These are phyloP conservation scores for Ormyrus labotus DNA, from an alignment of 2,888 invertebrate species.

Conservation along the genomic window DNA sequence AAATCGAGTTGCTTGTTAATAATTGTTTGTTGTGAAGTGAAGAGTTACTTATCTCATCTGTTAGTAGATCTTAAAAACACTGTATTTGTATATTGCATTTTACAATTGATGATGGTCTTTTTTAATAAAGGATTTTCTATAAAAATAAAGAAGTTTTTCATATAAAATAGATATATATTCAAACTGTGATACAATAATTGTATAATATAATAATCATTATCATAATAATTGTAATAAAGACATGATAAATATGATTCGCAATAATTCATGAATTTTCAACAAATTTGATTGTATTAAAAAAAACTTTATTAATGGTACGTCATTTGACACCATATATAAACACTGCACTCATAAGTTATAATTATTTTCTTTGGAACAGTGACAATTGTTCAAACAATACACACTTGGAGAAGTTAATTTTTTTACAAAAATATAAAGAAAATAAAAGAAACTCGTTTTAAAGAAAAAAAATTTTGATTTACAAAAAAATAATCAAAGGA, in stretches of 20 bases:
- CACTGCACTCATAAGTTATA: conserved; percentile 4
- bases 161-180: conserved; percentile 55
- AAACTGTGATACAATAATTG: conserved; percentile 53
- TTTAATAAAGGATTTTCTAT: conserved; percentile 12
- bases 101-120: neutral
- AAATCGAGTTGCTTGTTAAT: conserved; percentile 77
- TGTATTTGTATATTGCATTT: neutral
- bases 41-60: neutral
- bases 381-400: conserved; percentile 10
- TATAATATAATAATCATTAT: conserved; percentile 38
- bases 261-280: conserved; percentile 38
- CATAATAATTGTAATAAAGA: conserved; percentile 81
- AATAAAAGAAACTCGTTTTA: neutral
- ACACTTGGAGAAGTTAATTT: conserved; percentile 13
- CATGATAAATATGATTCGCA: conserved; percentile 25
- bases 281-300: conserved; percentile 29
- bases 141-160: conserved; percentile 20
- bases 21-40: neutral
- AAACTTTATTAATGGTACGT: conserved; percentile 18
- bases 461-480: conserved; percentile 6
- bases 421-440: neutral
- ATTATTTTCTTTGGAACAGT: conserved; percentile 35
- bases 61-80: neutral
- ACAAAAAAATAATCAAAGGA: neutral
- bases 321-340: neutral